These are phyloP conservation scores for Phasianus colchicus DNA, from an alignment of 2,113 vertebrate genomes.

Conservation along the genomic window DNA sequence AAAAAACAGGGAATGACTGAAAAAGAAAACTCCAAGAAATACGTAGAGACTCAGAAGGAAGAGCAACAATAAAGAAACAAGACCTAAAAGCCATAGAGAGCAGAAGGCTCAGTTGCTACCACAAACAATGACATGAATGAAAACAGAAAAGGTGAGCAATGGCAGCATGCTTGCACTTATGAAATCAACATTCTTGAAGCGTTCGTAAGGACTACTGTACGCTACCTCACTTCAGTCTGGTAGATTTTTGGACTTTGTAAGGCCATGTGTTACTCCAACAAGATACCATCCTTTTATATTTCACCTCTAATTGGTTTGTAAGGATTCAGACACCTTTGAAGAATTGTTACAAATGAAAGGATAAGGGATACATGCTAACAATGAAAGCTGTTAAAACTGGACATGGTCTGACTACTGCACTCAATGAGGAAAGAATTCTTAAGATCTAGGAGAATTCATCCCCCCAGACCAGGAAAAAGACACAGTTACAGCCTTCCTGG, in stretches of 20 bases:
- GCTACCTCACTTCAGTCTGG: not conserved
- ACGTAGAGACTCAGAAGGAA: not conserved
- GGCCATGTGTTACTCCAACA: not conserved
- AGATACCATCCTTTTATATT: not conserved
- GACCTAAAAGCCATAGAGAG: not conserved
- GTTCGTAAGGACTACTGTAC: not conserved
- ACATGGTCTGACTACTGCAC: not conserved
- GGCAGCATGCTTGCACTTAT: not conserved
- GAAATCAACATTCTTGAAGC: not conserved
- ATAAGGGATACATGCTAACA: not conserved
- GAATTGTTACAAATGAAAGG: not conserved
- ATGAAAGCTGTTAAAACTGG: not conserved
- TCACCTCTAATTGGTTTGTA: not conserved
- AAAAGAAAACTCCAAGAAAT: not conserved
- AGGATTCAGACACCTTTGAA: not conserved
- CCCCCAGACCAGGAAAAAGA: not conserved
- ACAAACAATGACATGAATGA: not conserved
- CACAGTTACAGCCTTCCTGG: not conserved
- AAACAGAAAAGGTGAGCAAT: not conserved
- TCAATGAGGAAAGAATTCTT: no score
- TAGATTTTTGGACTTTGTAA: not conserved
- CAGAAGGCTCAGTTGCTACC: not conserved
- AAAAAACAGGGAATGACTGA: not conserved
- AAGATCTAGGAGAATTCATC: not conserved
- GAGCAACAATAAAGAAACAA: not conserved